Evolutionary conservation across 1,140 invertebrate genomes (phyloP).

Genomic region (Lithobius niger): DNA sequence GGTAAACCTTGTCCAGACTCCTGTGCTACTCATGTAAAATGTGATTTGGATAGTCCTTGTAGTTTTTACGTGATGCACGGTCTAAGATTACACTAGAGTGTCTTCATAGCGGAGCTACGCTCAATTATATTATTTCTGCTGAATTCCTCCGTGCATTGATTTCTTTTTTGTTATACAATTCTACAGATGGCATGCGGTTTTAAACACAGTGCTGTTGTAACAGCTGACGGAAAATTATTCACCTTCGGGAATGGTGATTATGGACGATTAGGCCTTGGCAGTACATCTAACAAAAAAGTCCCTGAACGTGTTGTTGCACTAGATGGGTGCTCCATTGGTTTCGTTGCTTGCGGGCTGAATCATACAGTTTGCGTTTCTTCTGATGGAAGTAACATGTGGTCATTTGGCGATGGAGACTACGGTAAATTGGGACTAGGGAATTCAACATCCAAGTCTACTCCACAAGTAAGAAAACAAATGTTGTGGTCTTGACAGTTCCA

Average conservation of each 20-base stretch:
- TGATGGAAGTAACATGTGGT: slow-evolving; percentile 46
- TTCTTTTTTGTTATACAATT: background rate
- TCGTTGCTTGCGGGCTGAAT: slow-evolving; percentile 46
- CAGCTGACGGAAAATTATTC: slow-evolving; percentile 46
- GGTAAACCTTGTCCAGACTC: too few relatives aligned
- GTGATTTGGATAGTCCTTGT: too few relatives aligned
- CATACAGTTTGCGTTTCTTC: slow-evolving; percentile 46
- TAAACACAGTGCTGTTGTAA: slow-evolving; percentile 52
- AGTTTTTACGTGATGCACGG: too few relatives aligned
- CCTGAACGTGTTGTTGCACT: slow-evolving; percentile 42
- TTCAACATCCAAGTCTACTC: slow-evolving; percentile 39
- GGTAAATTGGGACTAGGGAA: slow-evolving; percentile 49
- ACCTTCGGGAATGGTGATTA: slow-evolving; percentile 55
- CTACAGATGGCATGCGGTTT: slow-evolving; percentile 46
- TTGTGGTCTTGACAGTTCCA: too few relatives aligned
- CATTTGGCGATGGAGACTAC: slow-evolving; percentile 53
- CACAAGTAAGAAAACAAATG: slow-evolving; percentile 25
- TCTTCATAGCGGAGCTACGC: too few relatives aligned
- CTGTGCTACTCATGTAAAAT: too few relatives aligned
- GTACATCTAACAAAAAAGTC: slow-evolving; percentile 45
- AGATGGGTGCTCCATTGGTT: slow-evolving; percentile 35
- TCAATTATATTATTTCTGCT: background rate
- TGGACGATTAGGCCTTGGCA: slow-evolving; percentile 46
- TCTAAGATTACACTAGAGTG: too few relatives aligned
- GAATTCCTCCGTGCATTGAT: too few relatives aligned